Percentiles rank a stretch among this genome's conserved stretches.
Evolutionary conservation across 2,888 invertebrate genomes (phyloP).

Genomic region (Nowickia ferox): DNA sequence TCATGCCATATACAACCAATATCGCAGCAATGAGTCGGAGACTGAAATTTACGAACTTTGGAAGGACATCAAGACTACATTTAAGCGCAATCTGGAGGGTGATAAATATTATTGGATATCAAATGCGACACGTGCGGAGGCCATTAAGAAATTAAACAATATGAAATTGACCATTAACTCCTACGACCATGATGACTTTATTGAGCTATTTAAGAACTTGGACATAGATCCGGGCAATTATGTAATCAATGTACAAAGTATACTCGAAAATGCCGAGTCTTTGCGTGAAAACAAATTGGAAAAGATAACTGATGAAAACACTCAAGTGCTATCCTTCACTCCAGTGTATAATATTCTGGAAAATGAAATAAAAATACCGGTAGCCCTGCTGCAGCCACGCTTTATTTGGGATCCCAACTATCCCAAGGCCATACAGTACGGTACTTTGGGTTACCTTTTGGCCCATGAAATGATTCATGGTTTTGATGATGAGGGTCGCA

Average conservation of each 20-base stretch:
- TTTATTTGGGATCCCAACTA: conserved; percentile 78
- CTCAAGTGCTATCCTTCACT: conserved; percentile 74
- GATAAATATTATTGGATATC: conserved; percentile 79
- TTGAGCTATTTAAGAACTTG: conserved; percentile 73
- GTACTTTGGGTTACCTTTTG: conserved; percentile 78
- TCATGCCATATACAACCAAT: conserved; percentile 76
- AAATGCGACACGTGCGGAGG: conserved; percentile 75
- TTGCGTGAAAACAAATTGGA: conserved; percentile 58
- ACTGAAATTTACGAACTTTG: conserved; percentile 77
- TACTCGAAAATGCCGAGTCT: conserved; percentile 70
- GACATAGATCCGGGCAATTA: conserved; percentile 74
- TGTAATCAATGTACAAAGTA: conserved; percentile 76
- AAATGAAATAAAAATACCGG: conserved; percentile 79
- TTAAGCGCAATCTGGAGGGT: conserved; percentile 75
- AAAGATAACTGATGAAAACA: conserved; percentile 68
- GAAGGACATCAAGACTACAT: conserved; percentile 76
- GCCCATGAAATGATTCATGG: conserved; percentile 81
- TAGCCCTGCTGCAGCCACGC: conserved; percentile 79
- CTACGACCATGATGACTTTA: conserved; percentile 77
- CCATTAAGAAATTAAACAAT: conserved; percentile 76
- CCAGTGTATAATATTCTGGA: conserved; percentile 77
- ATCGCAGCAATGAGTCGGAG: conserved; percentile 74
- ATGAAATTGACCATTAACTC: conserved; percentile 78
- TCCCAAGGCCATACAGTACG: conserved; percentile 78
- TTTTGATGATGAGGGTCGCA: conserved; percentile 79